These are phyloP conservation scores for Pectinophora gossypiella DNA, from an alignment of 1,140 invertebrate species.

Conservation along the genomic window DNA sequence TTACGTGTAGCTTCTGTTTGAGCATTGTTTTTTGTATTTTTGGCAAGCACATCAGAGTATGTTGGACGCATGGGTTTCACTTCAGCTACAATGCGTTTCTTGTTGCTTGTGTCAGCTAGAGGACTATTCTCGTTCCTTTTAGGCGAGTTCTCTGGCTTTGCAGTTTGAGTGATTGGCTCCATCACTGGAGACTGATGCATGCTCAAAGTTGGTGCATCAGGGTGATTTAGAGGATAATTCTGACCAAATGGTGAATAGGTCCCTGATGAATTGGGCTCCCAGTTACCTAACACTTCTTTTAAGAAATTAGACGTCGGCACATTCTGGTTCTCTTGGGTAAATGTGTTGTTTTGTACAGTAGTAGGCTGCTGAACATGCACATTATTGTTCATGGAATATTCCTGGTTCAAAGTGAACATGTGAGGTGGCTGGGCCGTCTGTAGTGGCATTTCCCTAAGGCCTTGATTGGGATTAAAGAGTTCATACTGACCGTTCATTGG, in stretches of 20 bases:
- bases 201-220: conserved; percentile 47
- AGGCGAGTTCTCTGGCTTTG: conserved; percentile 45
- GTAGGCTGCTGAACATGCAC: conserved; percentile 34
- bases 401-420: conserved; percentile 52
- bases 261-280: conserved; percentile 86
- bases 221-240: conserved; percentile 66
- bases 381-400: conserved; percentile 45
- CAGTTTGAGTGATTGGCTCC: conserved; percentile 28
- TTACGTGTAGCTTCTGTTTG: conserved; percentile 38
- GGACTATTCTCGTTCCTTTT: conserved; percentile 58
- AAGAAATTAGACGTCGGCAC: conserved; percentile 71
- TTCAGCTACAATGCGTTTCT: conserved; percentile 86
- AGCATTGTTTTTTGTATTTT: conserved; percentile 74
- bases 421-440: conserved; percentile 37
- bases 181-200: conserved; percentile 36
- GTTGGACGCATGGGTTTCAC: conserved; percentile 90
- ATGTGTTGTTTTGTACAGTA: conserved; percentile 29
- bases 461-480: conserved; percentile 58
- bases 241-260: conserved; percentile 88
- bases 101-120: conserved; percentile 76
- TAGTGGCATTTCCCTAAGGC: conserved; percentile 40
- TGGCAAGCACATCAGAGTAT: conserved; percentile 88
- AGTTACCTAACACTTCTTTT: conserved; percentile 88
- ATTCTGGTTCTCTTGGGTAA: conserved; percentile 38
- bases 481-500: conserved; percentile 66